Base-by-base conservation (phyloP, 2,113 vertebrate species). In the Clarias magur region DNA sequence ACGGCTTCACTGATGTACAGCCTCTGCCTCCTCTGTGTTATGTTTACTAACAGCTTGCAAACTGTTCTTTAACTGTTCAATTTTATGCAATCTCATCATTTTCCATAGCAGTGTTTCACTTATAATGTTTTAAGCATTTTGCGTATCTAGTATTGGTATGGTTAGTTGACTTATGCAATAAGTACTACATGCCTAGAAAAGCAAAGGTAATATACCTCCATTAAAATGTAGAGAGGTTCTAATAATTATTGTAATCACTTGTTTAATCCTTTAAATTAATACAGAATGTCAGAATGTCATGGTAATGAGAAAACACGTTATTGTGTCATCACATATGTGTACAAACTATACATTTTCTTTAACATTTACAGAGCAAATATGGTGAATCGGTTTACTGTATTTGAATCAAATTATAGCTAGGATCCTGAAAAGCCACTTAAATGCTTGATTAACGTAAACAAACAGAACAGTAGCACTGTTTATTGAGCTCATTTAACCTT, bases 31-130 rank as follows among this genome's bases (percentile, higher is more conserved):
- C 93, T 88, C 92, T 92, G 91, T 89, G 94, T 94, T 95, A 94
- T 94, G 54, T 86, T 84, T 76, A 57, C 76, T 89, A 85, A 85
- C 88, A 73, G 38, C 57, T 73, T 73, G 65, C 53, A 80, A 53
- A 53, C 54, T 94, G 93, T 95, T 95, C 60, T n/a, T n/a, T 17
- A 53, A 54, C 79, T 62, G 79, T 42, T 62, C 30, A 6, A n/a
- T 96, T 95, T 95, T 95, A 95, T 94, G 94, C 95, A 94, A 95
- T 95, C 94, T 94, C 93, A 94, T 95, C 94, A 95, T 95, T 93
- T 87, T 11, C 53, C 53, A 5, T 60, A 11, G 4, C 38, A 79
- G 53, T 57, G 25, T 87, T 72, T 59, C 21, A 53, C 23, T 54
- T 21, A 63, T 53, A 10, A 63, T 23, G 34, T 17, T 73, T 25